These are phyloP conservation scores for rat (Rattus norvegicus) DNA, from an alignment of 2,113 vertebrate genomes.

Conservation along the genomic window GRCr8 NC_086028.1:60865501-60866000, in stretches of 20 bases:
- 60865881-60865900: neutral
- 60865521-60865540: neutral
- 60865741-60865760: neutral
- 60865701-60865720: neutral
- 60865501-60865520: rapidly evolving
- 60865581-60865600: neutral
- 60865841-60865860: neutral
- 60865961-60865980: neutral
- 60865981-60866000: neutral
- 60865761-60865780: neutral
- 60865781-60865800: neutral
- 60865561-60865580: neutral
- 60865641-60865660: neutral
- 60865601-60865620: neutral
- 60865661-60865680: neutral
- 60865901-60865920: neutral
- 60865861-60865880: neutral
- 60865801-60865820: neutral
- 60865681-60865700: neutral
- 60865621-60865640: neutral
- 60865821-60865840: neutral
- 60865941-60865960: neutral
- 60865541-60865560: neutral
- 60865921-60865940: neutral
- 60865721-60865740: neutral